Percentiles rank a stretch among this genome's conserved stretches.
phyloP scores from a whole-genome alignment of 2,113 vertebrate species.

The Pangasianodon gigas region DNA sequence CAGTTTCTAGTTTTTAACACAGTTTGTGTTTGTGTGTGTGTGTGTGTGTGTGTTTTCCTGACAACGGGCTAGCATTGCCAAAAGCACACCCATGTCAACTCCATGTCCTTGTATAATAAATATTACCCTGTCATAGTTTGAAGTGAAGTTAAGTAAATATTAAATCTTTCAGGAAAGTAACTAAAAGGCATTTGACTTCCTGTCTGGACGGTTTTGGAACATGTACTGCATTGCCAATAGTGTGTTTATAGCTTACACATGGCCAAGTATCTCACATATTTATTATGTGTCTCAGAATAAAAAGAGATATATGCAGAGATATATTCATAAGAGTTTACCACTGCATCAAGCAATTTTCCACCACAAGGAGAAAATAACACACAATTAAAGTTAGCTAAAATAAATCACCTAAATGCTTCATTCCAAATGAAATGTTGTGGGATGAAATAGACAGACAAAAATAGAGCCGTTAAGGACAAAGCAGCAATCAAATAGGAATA shows the following conservation, averaged over 20 bases:
- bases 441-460: neutral
- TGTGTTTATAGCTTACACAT: neutral
- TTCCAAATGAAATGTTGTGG: neutral
- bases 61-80: neutral
- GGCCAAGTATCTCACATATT: neutral
- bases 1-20: neutral
- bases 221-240: neutral
- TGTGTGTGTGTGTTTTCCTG: constrained; percentile 10
- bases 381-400: neutral
- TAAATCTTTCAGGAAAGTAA: neutral
- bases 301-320: neutral
- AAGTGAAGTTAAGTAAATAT: neutral
- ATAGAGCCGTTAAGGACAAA: neutral
- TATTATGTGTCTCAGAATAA: neutral
- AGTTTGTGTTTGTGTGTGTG: constrained; percentile 27
- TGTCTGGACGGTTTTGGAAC: too few species aligned
- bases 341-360: neutral
- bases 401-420: constrained; percentile 2
- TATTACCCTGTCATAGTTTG: constrained; percentile 32
- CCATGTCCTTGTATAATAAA: constrained; percentile 15
- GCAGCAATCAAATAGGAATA: neutral
- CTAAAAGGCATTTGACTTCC: neutral
- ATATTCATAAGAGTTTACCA: neutral
- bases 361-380: neutral
- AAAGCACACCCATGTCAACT: neutral